Conservation (phyloP, 1,140 invertebrate species). For the Papilio xuthus region DNA sequence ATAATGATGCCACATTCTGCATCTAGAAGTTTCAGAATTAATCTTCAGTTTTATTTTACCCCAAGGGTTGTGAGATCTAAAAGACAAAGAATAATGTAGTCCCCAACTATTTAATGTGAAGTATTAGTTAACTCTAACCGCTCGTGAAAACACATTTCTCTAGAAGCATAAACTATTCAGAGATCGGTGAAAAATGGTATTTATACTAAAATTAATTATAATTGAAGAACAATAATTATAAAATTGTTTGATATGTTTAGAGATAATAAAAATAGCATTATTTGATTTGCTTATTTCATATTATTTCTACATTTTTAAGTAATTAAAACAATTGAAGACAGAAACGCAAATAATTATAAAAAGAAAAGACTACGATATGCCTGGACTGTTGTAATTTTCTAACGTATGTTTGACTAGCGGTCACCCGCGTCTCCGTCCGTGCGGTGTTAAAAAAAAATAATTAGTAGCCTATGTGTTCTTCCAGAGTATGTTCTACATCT, state of each 20-base stretch:
- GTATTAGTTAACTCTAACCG: neutral
- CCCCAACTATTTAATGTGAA: neutral
- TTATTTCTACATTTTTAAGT: too few species aligned
- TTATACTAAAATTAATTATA: neutral
- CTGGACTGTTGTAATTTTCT: too few species aligned
- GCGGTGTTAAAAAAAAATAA: too few species aligned
- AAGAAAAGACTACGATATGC: too few species aligned
- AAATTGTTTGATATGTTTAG: neutral
- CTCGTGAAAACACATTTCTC: neutral
- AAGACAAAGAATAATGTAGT: slow-evolving; percentile 13
- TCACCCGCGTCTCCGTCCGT: too few species aligned
- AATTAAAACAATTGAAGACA: too few species aligned
- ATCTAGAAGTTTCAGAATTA: neutral
- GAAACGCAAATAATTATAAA: too few species aligned
- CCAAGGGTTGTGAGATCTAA: neutral
- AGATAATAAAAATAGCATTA: neutral
- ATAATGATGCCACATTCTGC: neutral
- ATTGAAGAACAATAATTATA: neutral
- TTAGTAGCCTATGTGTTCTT: too few species aligned
- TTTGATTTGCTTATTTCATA: too few species aligned
- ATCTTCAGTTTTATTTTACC: slow-evolving; percentile 2
- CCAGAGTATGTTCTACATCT: too few species aligned
- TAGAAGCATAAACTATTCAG: neutral
- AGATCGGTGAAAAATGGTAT: neutral
- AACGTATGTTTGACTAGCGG: too few species aligned